Conservation (phyloP, 1,140 invertebrate species). For the Stenopsyche tienmushanensis region DNA sequence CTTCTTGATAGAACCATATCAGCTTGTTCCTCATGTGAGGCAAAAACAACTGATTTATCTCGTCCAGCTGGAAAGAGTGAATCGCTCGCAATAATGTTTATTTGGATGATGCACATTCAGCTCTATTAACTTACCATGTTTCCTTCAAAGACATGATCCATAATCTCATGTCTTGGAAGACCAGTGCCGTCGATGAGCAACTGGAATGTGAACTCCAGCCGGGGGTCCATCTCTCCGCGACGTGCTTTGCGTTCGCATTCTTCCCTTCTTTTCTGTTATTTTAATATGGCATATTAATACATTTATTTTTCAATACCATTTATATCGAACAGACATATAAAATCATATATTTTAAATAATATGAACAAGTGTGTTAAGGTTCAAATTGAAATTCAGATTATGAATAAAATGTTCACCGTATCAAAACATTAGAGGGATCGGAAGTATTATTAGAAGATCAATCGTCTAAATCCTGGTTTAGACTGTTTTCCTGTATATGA, state of each 20-base stretch:
- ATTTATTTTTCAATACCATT: not conserved
- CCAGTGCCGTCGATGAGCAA: constrained; percentile 80
- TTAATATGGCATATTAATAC: not conserved
- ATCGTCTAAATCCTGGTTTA: too few relatives aligned
- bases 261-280: constrained; percentile 72
- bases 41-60: constrained; percentile 84
- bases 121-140: constrained; percentile 66
- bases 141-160: constrained; percentile 86
- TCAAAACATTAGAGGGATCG: too few relatives aligned
- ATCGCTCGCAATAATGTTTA: too few relatives aligned
- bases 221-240: constrained; percentile 84
- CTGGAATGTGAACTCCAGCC: constrained; percentile 85
- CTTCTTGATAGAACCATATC: constrained; percentile 90
- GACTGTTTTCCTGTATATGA: too few relatives aligned
- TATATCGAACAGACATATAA: too few relatives aligned
- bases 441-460: too few relatives aligned
- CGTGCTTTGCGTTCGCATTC: constrained; percentile 87
- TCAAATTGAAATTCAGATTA: too few relatives aligned
- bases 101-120: not conserved
- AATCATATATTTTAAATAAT: too few relatives aligned
- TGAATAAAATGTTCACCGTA: too few relatives aligned
- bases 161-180: constrained; percentile 75
- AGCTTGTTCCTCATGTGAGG: constrained; percentile 84
- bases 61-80: constrained; percentile 65
- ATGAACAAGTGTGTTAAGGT: too few relatives aligned